Base-by-base conservation (phyloP, 37 sponge, comb jelly and placozoan species). In the Aphrocallistes beatrix region DNA sequence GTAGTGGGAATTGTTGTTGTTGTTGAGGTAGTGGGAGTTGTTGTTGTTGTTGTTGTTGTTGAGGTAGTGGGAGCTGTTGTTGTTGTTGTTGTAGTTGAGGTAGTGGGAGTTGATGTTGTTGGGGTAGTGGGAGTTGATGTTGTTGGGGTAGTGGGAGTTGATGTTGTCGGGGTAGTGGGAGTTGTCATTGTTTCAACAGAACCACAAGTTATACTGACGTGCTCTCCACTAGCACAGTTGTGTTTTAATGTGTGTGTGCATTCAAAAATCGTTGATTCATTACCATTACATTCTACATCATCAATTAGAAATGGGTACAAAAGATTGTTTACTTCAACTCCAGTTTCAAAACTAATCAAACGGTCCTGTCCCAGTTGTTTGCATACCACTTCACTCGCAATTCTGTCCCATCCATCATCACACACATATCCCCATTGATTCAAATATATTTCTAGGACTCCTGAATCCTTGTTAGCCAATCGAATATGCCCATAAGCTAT, bases 361-460 rank as follows among this genome's bases (percentile, higher is more conserved):
- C 17, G 6, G 8, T 30, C 75, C 25, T 25, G 75, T 60, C 75
- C 75, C 17, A 60, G 75, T 13, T 60, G 75, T 19, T 30, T 19
- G n/a, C 75, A 60, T 25, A 30, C 75, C 8, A 60, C 75, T 60
- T 19, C 21, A 19, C 28, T 13, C 8, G 75, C 75, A 21, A 19
- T 32, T 13, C 3, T 21, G n/a, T 60, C 34, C 75, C 75, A 60
- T 19, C n/a, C 1, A 28, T 60, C 75, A 60, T 60, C 75, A 60
- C 75, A 60, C 34, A 60, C 75, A 60, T 60, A 60, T 8, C 75
- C 75, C 75, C 75, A 60, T 60, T 60, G 28, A 60, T 60, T 19
- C 6, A 32, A 19, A 13, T 60, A 60, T 19, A 60, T 30, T 13
- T 60, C 75, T 1, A 60, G 34, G n/a, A 60, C 75, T 60, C 75